Evolutionary conservation across 1,140 invertebrate genomes (phyloP), one percentile per base, ranked within the genome.

Genomic region (Caenorhabditis latens): DNA sequence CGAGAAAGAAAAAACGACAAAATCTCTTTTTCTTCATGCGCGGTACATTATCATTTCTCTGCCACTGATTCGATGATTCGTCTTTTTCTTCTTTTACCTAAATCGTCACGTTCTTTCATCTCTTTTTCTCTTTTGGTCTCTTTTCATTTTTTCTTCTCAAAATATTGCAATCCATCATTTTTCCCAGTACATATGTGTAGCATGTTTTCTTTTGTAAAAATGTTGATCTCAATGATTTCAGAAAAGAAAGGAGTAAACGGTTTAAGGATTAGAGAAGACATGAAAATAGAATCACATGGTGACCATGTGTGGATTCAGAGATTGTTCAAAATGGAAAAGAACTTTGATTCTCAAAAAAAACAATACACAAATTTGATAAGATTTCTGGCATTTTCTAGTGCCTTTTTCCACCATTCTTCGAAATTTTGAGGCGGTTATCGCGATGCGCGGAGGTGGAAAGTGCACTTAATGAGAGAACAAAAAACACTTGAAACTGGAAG

Each of bases 181-280:
- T 67, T 42, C 58, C 40, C 42, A 67, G 40, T 67, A 42, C 63
- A 67, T 42, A 14, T 42, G 4, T 40, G 42, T 42, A 5, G 24
- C 1, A 67, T 67, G 9, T 67, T 40, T 67, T 67, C 40, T 32
- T 67, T 65, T 67, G 32, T 67, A 40, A 9, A 40, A 19, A 42
- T 42, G 4, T 46, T 71, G 65, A 46, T 71, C 65, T 46, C 65
- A 71, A 71, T 63, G 61, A 63, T 63, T 71, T 46, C 42, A 48
- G 58, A 32, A 16, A n/a, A 32, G 32, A 32, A 32, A 32, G 32
- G 2, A 32, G 2, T 32, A 46, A 43, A 46, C 65, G 13, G 40
- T 46, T 71, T 43, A 11, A 11, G 42, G 24, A 32, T 19, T 4
- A 71, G 24, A 32, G 32, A 32, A 32, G 32, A 2, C 32, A 32